Base-by-base conservation (phyloP, 2,113 vertebrate species). In the Chamaea fasciata region DNA sequence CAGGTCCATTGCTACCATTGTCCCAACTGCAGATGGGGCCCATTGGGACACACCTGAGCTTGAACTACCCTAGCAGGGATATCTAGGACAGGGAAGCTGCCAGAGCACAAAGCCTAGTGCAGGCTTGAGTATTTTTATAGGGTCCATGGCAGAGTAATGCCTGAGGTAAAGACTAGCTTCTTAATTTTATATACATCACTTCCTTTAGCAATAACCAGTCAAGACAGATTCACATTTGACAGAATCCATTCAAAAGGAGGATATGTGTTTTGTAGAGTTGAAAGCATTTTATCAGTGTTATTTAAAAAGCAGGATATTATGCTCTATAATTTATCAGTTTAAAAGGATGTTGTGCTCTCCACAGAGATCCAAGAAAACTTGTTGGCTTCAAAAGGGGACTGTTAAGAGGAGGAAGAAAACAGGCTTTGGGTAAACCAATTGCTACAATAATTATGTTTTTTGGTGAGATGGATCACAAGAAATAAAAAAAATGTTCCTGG, bases 151-250 rank as follows among this genome's bases (percentile, higher is more conserved):
- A 91, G 22, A 53, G 44, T 84, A 86, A 85, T 15, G 13, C 26
- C 0, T 49, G 71, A 79, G n/a, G 49, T 28, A 49, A 8, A 56
- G n/a, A 49, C 28, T 60, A 23, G 14, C 35, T 60, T 83, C 75
- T 86, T 87, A 39, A 30, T 93, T 94, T 88, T 47, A 67, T 30
- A n/a, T 46, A n/a, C 10, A 35, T 47, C 71, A 64, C 92, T 91
- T 96, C 90, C 68, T 91, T 37, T 78, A 67, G 80, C 50, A 30
- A 42, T 83, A 67, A 93, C 86, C 89, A 96, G 79, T 26, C 11
- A 55, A 68, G 93, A 50, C 35, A 87, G n/a, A 67, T 63, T 86
- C 42, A 31, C 13, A 33, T 93, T 88, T 77, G 41, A 50, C 30
- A 74, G 37, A 69, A 90, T 83, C 24, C 9, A 22, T 92, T 95